Conservation (phyloP, 2,888 invertebrate genomes). For the Callyntrura sp. region DNA sequence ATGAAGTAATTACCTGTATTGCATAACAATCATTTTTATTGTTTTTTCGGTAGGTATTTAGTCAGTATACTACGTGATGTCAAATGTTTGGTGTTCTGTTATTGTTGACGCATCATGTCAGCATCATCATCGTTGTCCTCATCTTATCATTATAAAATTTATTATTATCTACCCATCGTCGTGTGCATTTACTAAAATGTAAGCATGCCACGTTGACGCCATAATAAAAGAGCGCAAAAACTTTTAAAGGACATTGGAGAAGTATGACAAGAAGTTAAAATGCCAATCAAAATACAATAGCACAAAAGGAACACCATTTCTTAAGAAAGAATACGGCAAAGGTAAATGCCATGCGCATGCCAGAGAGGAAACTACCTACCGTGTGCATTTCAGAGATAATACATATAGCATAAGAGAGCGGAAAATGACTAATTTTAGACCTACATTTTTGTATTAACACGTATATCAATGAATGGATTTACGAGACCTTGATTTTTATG, state of each 20-base stretch:
- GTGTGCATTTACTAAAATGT: background rate
- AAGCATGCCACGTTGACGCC: background rate
- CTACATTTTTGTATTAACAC: background rate
- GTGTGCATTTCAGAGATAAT: background rate
- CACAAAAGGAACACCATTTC: background rate
- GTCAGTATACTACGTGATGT: background rate
- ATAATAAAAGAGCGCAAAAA: background rate
- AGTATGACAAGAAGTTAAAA: too few relatives aligned
- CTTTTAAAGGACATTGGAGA: background rate
- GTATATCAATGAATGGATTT: too few relatives aligned
- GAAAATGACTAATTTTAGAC: slow-evolving; percentile 3
- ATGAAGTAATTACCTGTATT: slow-evolving; percentile 71
- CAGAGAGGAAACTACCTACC: too few relatives aligned
- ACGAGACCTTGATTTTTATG: too few relatives aligned
- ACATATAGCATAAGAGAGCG: background rate
- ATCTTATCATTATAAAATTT: slow-evolving; percentile 30
- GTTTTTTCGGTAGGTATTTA: slow-evolving; percentile 35
- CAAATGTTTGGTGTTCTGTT: background rate
- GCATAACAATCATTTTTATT: slow-evolving; percentile 63
- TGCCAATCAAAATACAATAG: too few relatives aligned
- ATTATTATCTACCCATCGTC: background rate
- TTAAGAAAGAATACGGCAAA: too few relatives aligned
- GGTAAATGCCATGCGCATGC: too few relatives aligned
- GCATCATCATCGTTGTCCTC: slow-evolving; percentile 34
- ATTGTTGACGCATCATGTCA: slow-evolving; percentile 48